Conservation (phyloP, 92 coral and sea anemone species). For the Plumapathes pennacea region DNA sequence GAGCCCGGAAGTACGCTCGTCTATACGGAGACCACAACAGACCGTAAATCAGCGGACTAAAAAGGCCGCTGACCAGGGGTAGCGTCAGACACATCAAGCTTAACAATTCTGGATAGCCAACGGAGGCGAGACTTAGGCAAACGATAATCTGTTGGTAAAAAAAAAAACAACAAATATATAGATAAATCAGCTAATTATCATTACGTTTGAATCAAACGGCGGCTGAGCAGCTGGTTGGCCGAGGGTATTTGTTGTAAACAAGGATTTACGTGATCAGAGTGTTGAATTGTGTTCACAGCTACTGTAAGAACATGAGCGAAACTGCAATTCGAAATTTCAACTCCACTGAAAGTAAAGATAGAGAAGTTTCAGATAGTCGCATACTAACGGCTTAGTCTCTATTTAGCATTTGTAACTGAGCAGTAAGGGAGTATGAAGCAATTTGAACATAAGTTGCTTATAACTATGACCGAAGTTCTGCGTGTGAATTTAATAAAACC, state of each 20-base stretch:
- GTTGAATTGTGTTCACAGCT: not conserved
- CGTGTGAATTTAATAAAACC: no score
- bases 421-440: no score
- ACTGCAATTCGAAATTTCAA: not conserved
- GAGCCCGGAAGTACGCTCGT: constrained; percentile 65
- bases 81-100: constrained; percentile 66
- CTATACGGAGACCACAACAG: constrained; percentile 86
- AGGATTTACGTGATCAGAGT: not conserved
- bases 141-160: constrained; percentile 50
- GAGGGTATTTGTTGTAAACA: not conserved
- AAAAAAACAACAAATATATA: not conserved
- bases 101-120: constrained; percentile 54
- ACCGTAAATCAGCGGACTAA: constrained; percentile 80
- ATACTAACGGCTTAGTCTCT: no score
- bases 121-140: constrained; percentile 47
- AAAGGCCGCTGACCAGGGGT: constrained; percentile 77
- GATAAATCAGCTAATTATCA: not conserved
- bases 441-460: no score
- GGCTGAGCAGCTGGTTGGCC: not conserved
- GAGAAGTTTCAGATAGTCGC: no score
- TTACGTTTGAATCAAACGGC: not conserved
- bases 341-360: no score
- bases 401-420: no score
- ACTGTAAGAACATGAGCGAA: not conserved
- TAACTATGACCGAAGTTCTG: no score